Evolutionary conservation across 2,888 invertebrate genomes (phyloP), one percentile per base, ranked within the genome.

Genomic region (Catonia carolina): DNA sequence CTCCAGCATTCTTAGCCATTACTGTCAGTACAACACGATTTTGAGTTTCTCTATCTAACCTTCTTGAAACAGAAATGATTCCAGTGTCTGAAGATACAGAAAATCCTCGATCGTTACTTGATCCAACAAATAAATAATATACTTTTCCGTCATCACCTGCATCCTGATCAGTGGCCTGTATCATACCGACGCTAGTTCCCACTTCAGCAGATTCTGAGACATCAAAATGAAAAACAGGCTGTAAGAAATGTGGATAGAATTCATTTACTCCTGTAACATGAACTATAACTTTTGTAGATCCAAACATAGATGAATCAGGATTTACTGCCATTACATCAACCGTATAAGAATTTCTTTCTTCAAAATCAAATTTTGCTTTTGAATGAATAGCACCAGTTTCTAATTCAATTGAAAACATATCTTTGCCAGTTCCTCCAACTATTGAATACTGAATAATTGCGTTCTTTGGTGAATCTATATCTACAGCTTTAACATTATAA

Each of bases 1-100:
- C 90, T 12, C 96, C 96, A 50, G 85, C 84, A 70, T 97, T 97
- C 74, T 97, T 97, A 0, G 95, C 95, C 77, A 96, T 80, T 0
- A 95, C 93, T 0, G 92, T 92, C 8, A 96, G 73, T 0, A 93
- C 89, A 1, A 91, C 91, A 59, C 93, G 79, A 68, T 86, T 91
- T 72, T 92, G 91, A 0, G 90, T 90, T 74, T 93, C 92, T 55
- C 92, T 78, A 65, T 93, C 92, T 60, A 89, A 77, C 69, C 84
- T 83, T 59, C 87, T 78, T 0, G 91, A 85, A 0, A 96, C 92
- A 61, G 83, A 81, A 60, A 96, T 86, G 0, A 85, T 81, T 1
- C 95, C 96, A 0, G 86, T 87, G 68, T 87, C 85, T 0, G 88
- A 77, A 68, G 90, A 87, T 37, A 96, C 87, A 27, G 81, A 81